A percentile compares a stretch with the other conserved stretches of the same genome.
Evolutionary conservation across 2,888 invertebrate genomes (phyloP).

Genomic region (Cylindroiulus punctatus): DNA sequence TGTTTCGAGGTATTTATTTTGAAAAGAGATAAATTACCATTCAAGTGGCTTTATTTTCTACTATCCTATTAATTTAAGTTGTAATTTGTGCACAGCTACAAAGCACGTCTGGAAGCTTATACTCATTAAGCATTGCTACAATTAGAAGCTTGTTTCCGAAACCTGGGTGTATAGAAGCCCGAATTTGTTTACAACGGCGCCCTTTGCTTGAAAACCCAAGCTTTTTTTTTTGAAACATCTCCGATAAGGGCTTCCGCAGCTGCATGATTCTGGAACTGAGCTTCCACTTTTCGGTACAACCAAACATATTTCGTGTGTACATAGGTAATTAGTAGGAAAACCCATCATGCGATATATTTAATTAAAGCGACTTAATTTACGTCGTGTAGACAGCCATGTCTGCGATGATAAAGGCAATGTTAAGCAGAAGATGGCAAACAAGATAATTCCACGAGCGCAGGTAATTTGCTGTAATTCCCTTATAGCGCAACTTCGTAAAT

Average conservation of each 20-base stretch:
- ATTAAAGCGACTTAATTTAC: constrained; percentile 28
- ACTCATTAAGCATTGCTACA: background rate
- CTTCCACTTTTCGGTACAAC: background rate
- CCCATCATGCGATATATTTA: constrained; percentile 37
- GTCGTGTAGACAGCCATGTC: background rate
- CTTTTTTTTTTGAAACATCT: background rate
- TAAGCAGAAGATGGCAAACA: constrained; percentile 22
- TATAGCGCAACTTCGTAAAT: background rate
- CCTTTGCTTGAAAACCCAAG: background rate
- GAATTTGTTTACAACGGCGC: background rate
- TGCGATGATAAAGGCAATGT: constrained; percentile 12
- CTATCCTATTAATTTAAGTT: too few relatives aligned
- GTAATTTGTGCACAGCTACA: background rate
- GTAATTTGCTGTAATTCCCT: constrained; percentile 26
- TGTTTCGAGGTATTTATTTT: background rate
- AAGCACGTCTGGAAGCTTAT: background rate
- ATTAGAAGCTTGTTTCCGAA: background rate
- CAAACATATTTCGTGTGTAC: background rate
- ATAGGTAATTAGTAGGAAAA: constrained; percentile 8
- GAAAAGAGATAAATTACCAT: background rate
- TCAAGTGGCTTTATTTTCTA: background rate
- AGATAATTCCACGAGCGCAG: constrained; percentile 16
- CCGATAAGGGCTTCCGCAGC: background rate
- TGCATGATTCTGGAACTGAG: background rate
- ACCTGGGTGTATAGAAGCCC: background rate